Percentiles rank a stretch among this genome's conserved stretches.
Evolutionary conservation across 2,113 vertebrate genomes (phyloP).

Genomic region (Trichomycterus rosablanca): DNA sequence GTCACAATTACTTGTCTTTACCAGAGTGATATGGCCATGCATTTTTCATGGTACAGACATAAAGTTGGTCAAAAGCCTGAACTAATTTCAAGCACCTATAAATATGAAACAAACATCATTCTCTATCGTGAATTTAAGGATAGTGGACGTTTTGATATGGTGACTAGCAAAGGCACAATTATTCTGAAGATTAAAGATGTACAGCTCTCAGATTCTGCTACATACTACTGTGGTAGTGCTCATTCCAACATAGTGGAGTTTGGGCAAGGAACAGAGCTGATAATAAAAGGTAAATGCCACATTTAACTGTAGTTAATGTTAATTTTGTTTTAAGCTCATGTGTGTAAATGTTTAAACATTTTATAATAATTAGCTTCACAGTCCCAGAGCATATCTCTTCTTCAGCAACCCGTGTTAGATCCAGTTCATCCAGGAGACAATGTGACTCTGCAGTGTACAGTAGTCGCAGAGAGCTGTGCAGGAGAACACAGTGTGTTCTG

Average conservation of each 20-base stretch:
- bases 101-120: slow-evolving; percentile 29
- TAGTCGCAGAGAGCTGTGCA: slow-evolving; percentile 35
- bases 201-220: slow-evolving; percentile 47
- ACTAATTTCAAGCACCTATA: slow-evolving; percentile 52
- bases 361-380: slow-evolving; percentile 5
- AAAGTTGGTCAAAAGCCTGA: slow-evolving; percentile 41
- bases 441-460: slow-evolving; percentile 49
- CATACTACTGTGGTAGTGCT: slow-evolving; percentile 58
- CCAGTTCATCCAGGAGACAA: slow-evolving; percentile 38
- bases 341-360: neutral
- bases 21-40: slow-evolving; percentile 45
- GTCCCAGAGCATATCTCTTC: slow-evolving; percentile 4
- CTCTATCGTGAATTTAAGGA: slow-evolving; percentile 34
- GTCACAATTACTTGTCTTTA: slow-evolving; percentile 50
- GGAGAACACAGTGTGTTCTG: slow-evolving; percentile 52
- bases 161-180: slow-evolving; percentile 24
- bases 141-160: slow-evolving; percentile 44
- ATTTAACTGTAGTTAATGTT: neutral
- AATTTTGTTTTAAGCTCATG: neutral
- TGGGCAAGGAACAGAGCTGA: slow-evolving; percentile 50
- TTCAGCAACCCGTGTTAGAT: slow-evolving; percentile 36
- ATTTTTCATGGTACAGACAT: slow-evolving; percentile 61
- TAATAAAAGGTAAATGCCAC: slow-evolving; percentile 49
- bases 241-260: slow-evolving; percentile 55
- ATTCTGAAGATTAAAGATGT: slow-evolving; percentile 49